Percentiles rank a stretch among this genome's conserved stretches.
These are phyloP conservation scores for Luffia ferchaultella DNA, from an alignment of 2,888 invertebrate genomes.

Conservation along the genomic window DNA sequence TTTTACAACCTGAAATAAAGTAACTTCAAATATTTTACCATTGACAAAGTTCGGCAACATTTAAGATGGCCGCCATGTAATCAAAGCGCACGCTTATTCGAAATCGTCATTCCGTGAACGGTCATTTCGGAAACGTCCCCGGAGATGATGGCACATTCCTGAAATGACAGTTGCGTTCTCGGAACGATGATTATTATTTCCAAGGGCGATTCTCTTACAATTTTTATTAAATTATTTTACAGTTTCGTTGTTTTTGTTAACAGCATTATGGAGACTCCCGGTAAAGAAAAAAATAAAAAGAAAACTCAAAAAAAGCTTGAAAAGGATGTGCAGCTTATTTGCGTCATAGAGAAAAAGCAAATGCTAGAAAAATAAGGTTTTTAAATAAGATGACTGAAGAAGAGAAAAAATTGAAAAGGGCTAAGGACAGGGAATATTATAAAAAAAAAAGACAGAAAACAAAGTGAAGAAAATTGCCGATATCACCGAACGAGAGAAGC, in stretches of 20 bases:
- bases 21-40: slow-evolving; percentile 1
- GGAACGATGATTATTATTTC: background rate
- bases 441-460: slow-evolving; percentile 11
- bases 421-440: slow-evolving; percentile 19
- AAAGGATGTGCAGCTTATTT: slow-evolving; percentile 16
- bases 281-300: slow-evolving; percentile 8
- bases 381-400: slow-evolving; percentile 20
- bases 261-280: background rate
- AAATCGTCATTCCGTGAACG: slow-evolving; percentile 3
- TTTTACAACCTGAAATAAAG: slow-evolving; percentile 3
- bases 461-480: slow-evolving; percentile 6
- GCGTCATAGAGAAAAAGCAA: slow-evolving; percentile 17
- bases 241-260: background rate
- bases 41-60: background rate
- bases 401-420: slow-evolving; percentile 18
- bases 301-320: slow-evolving; percentile 10
- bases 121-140: slow-evolving; percentile 2
- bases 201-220: background rate
- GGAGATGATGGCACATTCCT: background rate
- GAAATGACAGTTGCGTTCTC: background rate
- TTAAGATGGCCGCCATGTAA: slow-evolving; percentile 1
- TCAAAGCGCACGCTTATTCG: slow-evolving; percentile 3
- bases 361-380: slow-evolving; percentile 20
- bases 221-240: background rate
- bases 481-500: slow-evolving; percentile 9